Percentiles rank a stretch among this genome's conserved stretches.
phyloP scores from a whole-genome alignment of 2,797 vertebrate species.

The Erethizon dorsatum region DNA sequence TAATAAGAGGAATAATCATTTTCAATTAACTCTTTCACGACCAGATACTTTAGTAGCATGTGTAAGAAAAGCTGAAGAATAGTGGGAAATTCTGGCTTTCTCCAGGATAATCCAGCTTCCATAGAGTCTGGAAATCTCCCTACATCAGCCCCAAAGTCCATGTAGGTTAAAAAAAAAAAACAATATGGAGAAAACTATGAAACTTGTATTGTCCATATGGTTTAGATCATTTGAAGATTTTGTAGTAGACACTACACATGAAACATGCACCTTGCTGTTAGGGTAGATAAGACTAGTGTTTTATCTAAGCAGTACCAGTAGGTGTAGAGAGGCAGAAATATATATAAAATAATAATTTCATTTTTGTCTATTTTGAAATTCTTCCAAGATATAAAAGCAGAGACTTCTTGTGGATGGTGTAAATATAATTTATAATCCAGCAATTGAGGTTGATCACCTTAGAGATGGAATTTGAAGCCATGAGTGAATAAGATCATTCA shows the following conservation, averaged over 20 bases:
- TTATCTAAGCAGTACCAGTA: not conserved
- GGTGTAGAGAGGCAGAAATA: not conserved
- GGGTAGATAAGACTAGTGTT: not conserved
- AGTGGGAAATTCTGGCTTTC: not conserved
- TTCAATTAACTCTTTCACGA: not conserved
- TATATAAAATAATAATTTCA: not conserved
- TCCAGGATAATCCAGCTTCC: not conserved
- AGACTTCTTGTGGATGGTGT: not conserved
- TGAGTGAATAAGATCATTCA: not conserved
- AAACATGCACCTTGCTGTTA: not conserved
- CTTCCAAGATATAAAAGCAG: not conserved
- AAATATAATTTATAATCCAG: not conserved
- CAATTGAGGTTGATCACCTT: not conserved
- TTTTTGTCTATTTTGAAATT: constrained; percentile 47
- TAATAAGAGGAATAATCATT: not conserved
- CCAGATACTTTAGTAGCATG: not conserved
- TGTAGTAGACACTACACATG: not conserved
- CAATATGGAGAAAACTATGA: not conserved
- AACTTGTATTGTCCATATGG: not conserved
- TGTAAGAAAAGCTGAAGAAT: not conserved
- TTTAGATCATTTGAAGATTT: not conserved
- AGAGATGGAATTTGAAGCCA: not conserved
- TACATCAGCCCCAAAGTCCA: not conserved
- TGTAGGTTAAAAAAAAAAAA: constrained; percentile 39
- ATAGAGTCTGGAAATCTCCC: not conserved